These are phyloP conservation scores for Cavia porcellus DNA, from an alignment of 2,113 vertebrate species.

Conservation along the genomic window DNA sequence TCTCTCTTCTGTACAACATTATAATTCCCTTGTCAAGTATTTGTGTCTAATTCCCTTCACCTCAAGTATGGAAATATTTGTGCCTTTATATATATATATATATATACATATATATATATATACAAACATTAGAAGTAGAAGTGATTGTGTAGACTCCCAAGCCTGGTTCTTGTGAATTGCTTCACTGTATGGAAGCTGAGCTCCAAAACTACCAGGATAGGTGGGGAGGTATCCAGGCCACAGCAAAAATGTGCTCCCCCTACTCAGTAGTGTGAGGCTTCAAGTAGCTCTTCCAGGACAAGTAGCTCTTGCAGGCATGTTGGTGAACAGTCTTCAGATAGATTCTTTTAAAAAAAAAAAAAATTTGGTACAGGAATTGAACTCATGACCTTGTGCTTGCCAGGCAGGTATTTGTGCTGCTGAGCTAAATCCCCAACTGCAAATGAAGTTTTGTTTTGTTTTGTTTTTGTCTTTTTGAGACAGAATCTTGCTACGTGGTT, in stretches of 20 bases:
- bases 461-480: no score
- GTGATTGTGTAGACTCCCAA: neutral
- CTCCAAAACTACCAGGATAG: neutral
- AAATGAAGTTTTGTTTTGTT: no score
- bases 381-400: no score
- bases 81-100: no score
- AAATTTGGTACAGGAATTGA: no score
- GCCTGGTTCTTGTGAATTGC: neutral
- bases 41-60: neutral
- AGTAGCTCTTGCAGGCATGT: no score
- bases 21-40: neutral
- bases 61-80: neutral
- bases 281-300: neutral
- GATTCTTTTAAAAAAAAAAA: no score
- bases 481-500: no score
- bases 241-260: neutral
- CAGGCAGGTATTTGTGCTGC: no score
- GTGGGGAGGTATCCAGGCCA: neutral
- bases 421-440: no score
- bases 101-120: no score
- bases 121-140: neutral
- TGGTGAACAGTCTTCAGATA: neutral
- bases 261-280: neutral
- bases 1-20: neutral
- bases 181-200: neutral